A percentile compares a stretch with the other conserved stretches of the same genome.
Evolutionary conservation across 2,888 invertebrate species (phyloP).

Genomic region (Polietes domitor): DNA sequence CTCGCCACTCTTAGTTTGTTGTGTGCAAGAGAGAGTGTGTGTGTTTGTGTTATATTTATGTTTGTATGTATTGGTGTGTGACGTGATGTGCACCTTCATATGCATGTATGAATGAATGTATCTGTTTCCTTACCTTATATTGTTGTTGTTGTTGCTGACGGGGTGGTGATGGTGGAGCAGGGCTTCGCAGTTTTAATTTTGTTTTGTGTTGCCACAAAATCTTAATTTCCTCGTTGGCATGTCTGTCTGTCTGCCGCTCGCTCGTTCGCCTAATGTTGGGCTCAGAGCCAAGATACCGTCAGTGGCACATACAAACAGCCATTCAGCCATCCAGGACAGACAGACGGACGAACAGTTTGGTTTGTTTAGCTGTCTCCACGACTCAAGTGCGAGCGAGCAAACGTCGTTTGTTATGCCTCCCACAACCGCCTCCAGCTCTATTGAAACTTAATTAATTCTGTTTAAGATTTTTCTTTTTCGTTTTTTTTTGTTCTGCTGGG

Average conservation of each 20-base stretch:
- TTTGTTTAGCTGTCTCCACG: background rate
- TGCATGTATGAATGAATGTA: no score
- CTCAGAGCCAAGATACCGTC: conserved; percentile 53
- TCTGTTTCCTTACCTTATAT: no score
- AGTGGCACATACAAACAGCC: conserved; percentile 69
- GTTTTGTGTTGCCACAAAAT: conserved; percentile 37
- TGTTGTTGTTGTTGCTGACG: background rate
- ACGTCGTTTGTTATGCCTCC: conserved; percentile 53
- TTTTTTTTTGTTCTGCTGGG: background rate
- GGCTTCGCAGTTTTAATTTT: conserved; percentile 11
- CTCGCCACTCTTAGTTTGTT: background rate
- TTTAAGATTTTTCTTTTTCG: conserved; percentile 46
- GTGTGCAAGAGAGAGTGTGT: background rate
- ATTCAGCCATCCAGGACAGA: background rate
- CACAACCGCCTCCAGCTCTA: conserved; percentile 16
- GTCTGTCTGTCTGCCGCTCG: background rate
- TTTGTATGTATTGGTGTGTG: background rate
- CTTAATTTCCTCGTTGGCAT: conserved; percentile 35
- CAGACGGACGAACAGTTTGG: background rate
- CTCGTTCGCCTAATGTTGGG: conserved; percentile 29
- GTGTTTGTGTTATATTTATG: background rate
- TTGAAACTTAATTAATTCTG: conserved; percentile 76
- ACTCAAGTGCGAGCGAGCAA: background rate
- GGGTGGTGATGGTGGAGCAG: background rate
- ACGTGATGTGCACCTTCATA: no score